Percentiles rank a stretch among this genome's conserved stretches.
These are phyloP conservation scores for Acronicta leporina DNA, from an alignment of 2,888 invertebrate species.

Conservation along the genomic window DNA sequence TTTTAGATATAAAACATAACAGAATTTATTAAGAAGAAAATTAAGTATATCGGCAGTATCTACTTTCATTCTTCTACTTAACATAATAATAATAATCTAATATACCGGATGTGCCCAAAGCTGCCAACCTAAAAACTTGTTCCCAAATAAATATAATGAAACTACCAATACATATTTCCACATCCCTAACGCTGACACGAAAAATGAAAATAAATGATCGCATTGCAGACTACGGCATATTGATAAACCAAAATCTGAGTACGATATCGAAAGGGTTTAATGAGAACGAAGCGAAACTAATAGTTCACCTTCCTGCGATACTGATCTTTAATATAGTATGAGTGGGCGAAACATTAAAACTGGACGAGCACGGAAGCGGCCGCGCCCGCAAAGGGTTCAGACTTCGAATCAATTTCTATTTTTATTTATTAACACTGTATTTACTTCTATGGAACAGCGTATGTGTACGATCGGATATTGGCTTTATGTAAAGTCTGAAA, in stretches of 20 bases:
- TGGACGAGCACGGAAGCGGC: slow-evolving; percentile 76
- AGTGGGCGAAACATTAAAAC: slow-evolving; percentile 84
- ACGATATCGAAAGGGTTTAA: slow-evolving; percentile 80
- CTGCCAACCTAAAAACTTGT: not conserved
- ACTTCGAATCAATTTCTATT: slow-evolving; percentile 56
- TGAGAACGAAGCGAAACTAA: slow-evolving; percentile 84
- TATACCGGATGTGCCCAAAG: not conserved
- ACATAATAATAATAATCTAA: too few species aligned
- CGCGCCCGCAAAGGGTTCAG: slow-evolving; percentile 75
- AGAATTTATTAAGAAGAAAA: too few species aligned
- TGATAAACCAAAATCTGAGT: slow-evolving; percentile 50
- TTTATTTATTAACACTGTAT: slow-evolving; percentile 45
- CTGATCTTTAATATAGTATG: slow-evolving; percentile 86
- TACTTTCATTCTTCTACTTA: too few species aligned
- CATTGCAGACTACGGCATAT: slow-evolving; percentile 35
- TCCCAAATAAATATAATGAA: not conserved
- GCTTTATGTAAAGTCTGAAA: slow-evolving; percentile 22
- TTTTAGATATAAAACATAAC: too few species aligned
- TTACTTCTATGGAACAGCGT: slow-evolving; percentile 21
- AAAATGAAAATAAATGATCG: slow-evolving; percentile 55
- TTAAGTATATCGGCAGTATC: too few species aligned
- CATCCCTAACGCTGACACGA: slow-evolving; percentile 1
- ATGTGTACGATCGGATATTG: slow-evolving; percentile 33
- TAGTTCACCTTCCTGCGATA: slow-evolving; percentile 86
- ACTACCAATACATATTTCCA: not conserved